These are phyloP conservation scores for Platichthys flesus DNA, from an alignment of 2,113 vertebrate species.

Conservation along the genomic window DNA sequence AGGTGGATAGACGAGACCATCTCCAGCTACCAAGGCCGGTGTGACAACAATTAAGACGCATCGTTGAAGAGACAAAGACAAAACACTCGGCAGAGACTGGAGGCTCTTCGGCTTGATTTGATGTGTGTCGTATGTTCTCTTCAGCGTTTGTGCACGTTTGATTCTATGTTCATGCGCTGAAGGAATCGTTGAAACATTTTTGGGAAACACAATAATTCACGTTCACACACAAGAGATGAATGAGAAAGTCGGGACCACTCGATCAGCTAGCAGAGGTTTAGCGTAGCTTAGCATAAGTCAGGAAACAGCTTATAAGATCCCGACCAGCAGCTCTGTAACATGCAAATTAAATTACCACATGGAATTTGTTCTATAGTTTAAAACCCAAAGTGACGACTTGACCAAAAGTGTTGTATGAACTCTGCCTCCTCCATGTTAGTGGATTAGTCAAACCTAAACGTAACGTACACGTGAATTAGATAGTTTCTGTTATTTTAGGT, in stretches of 20 bases:
- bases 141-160: constrained; percentile 30
- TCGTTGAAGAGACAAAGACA: not conserved
- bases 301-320: not conserved
- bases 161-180: constrained; percentile 26
- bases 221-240: not conserved
- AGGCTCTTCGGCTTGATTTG: not conserved
- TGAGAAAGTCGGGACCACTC: not conserved
- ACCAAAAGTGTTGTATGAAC: too few relatives aligned
- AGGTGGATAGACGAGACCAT: constrained; percentile 85
- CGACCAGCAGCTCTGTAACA: not conserved
- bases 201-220: not conserved
- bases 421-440: too few relatives aligned
- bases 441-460: too few relatives aligned
- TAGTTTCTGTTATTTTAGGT: too few relatives aligned
- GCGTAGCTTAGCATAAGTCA: constrained; percentile 5
- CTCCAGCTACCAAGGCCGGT: constrained; percentile 76
- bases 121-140: constrained; percentile 8
- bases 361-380: not conserved
- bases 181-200: constrained; percentile 1
- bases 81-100: not conserved
- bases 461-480: too few relatives aligned
- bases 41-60: constrained; percentile 51
- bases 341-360: not conserved
- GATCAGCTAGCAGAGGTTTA: not conserved
- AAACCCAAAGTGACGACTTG: not conserved